Evolutionary conservation across 2,797 vertebrate species (phyloP).

Genomic region (Gymnopithys bicolor): DNA sequence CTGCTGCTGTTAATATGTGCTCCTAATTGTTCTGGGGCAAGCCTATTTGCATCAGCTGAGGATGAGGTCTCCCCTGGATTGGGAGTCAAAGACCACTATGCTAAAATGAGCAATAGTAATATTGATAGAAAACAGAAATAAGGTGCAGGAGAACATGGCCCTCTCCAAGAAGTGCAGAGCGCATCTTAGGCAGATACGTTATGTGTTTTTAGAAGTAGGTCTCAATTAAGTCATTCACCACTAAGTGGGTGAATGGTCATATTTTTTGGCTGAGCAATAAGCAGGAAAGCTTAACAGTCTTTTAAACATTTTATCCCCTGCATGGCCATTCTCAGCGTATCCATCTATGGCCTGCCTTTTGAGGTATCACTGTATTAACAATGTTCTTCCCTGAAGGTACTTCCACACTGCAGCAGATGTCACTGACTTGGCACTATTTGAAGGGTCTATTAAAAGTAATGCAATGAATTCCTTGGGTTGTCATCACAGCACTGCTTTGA

Average conservation of each 20-base stretch:
- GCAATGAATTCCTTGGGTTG: slow-evolving; percentile 75
- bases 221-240: neutral
- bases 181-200: neutral
- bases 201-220: neutral
- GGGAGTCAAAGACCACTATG: neutral
- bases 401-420: slow-evolving; percentile 71
- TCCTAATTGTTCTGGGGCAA: neutral
- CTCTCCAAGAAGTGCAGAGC: neutral
- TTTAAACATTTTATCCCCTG: slow-evolving; percentile 7
- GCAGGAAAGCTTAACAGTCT: neutral
- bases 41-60: neutral
- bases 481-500: slow-evolving; percentile 71
- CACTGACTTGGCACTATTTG: slow-evolving; percentile 78
- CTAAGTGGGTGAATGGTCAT: neutral
- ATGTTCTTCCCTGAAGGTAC: slow-evolving; percentile 75
- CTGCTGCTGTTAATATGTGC: neutral
- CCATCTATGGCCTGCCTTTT: slow-evolving; percentile 70
- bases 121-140: neutral
- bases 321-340: slow-evolving; percentile 59
- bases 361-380: slow-evolving; percentile 66
- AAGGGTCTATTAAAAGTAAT: slow-evolving; percentile 81
- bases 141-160: neutral
- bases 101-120: neutral
- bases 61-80: neutral
- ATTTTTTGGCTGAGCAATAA: neutral